Conservation (phyloP, 2,888 invertebrate species). For the Diarsia dahlii region DNA sequence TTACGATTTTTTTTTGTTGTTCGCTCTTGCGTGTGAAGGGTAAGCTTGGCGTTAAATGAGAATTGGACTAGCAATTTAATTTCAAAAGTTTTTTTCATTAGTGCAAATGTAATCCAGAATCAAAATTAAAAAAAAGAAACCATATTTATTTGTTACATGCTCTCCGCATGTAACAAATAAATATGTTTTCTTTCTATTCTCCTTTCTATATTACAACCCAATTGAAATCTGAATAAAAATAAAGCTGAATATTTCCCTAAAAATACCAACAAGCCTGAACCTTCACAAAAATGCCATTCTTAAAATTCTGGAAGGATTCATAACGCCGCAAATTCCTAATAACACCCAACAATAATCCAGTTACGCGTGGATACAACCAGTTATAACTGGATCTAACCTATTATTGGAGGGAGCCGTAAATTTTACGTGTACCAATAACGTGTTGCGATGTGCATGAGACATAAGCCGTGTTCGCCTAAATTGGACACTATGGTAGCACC, state of each 20-base stretch:
- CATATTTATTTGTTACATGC: too few relatives aligned
- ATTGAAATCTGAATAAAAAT: constrained; percentile 1
- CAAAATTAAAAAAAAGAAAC: too few relatives aligned
- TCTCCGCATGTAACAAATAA: too few relatives aligned
- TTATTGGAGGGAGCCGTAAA: constrained; percentile 74
- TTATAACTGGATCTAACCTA: constrained; percentile 67
- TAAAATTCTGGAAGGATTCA: constrained; percentile 12
- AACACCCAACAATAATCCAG: constrained; percentile 75
- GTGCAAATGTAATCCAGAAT: not conserved
- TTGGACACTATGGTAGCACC: constrained; percentile 72
- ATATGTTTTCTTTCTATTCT: too few relatives aligned
- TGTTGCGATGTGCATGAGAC: constrained; percentile 72
- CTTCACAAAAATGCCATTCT: constrained; percentile 6
- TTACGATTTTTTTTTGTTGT: constrained; percentile 53
- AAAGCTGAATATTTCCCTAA: not conserved
- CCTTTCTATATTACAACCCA: too few relatives aligned
- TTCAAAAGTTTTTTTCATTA: not conserved
- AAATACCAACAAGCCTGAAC: constrained; percentile 1
- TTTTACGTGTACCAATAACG: constrained; percentile 85
- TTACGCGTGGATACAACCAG: constrained; percentile 80
- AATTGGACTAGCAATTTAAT: constrained; percentile 20
- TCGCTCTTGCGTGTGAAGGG: constrained; percentile 42
- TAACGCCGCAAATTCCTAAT: constrained; percentile 38
- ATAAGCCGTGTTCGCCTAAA: constrained; percentile 79
- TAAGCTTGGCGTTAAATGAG: constrained; percentile 23